Conservation (phyloP, 1,140 invertebrate genomes). For the Bombus ignitus region DNA sequence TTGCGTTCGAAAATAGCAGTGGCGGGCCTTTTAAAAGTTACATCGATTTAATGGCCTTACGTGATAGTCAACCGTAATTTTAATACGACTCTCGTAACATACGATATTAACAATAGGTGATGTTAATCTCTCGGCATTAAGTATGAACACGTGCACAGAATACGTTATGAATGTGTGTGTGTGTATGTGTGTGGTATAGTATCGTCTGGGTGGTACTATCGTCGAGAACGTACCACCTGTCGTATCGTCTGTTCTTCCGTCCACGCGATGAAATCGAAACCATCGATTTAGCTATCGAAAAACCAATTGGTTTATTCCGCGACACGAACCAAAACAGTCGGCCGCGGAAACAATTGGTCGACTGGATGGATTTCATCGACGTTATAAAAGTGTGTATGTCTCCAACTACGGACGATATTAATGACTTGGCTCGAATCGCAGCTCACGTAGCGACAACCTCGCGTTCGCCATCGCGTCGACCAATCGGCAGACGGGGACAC, state of each 20-base stretch:
- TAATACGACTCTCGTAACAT: background rate
- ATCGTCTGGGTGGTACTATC: too few species aligned
- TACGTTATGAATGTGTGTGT: background rate
- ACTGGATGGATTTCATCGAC: constrained; percentile 18
- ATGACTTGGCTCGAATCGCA: constrained; percentile 63
- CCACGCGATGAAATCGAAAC: background rate
- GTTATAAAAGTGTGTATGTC: constrained; percentile 20
- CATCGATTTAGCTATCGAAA: background rate
- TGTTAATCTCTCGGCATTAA: constrained; percentile 19
- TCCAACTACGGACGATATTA: constrained; percentile 53
- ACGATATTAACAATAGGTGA: constrained; percentile 27
- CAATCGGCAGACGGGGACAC: constrained; percentile 61
- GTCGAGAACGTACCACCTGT: background rate
- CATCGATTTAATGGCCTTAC: background rate
- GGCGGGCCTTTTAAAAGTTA: background rate
- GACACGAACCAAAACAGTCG: background rate
- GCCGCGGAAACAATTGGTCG: constrained; percentile 18
- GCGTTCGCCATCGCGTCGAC: constrained; percentile 57
- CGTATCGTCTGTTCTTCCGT: too few species aligned
- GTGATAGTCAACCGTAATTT: background rate
- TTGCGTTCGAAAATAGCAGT: background rate
- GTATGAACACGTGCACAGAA: constrained; percentile 6
- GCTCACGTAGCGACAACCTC: constrained; percentile 67
- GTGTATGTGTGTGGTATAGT: too few species aligned
- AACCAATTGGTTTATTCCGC: background rate